Evolutionary conservation across 2,888 invertebrate species (phyloP), one percentile per base, ranked within the genome.

Genomic region (Parnassius mnemosyne): DNA sequence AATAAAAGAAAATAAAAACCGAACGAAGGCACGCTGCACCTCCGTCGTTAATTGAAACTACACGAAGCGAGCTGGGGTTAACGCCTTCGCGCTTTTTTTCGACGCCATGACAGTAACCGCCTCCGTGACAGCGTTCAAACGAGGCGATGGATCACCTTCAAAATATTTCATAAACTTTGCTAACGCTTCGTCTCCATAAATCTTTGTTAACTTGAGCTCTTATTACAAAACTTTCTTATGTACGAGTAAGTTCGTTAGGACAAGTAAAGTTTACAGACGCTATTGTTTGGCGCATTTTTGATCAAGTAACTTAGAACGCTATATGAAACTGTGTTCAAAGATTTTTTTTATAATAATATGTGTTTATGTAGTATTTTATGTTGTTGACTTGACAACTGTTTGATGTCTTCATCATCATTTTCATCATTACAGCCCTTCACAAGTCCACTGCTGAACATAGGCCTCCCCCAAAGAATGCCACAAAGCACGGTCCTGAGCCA

Each of bases 21-120:
- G 12, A 46, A 46, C 12, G 3, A 42, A 16, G 43, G n/a, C 12
- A 3, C 41, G 42, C 49, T 49, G 20, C 50, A 50, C 12, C 54
- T 25, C 12, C 20, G 11, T 16, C 42, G 20, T 49, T 25, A 49
- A 55, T 55, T 55, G 60, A 54, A 60, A 55, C 54, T 50, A 43
- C 54, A 13, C 43, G 53, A n/a, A 59, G 59, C 59, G 59, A 41
- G 50, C 54, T 20, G 54, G 34, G 51, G 55, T 60, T 50, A 60
- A 60, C 55, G 55, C 51, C 60, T 60, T 60, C 55, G 16, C 60
- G 50, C 59, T 60, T 60, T 60, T 55, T 54, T 53, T 44, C 52
- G 50, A 10, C 56, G 61, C 56, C 56, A 51, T 52, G 52, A 51
- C 54, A 60, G 51, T 50, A 44, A 41, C 34, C 60, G 12, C 20